These are phyloP conservation scores for Neocloeon triangulifer DNA, from an alignment of 1,140 invertebrate genomes.

Conservation along the genomic window DNA sequence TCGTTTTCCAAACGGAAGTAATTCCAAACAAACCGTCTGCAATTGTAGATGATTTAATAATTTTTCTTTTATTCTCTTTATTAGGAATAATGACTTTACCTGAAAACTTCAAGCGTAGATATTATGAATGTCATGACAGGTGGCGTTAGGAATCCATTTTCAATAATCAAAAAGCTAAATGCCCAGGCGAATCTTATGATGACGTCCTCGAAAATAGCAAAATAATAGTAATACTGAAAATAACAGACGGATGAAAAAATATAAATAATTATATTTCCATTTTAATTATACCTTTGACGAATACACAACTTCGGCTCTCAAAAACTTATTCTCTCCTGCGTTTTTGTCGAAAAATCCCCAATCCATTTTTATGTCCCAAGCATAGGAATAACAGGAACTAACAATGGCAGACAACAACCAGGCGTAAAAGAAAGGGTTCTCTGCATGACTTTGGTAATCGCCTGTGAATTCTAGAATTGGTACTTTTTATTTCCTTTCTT, in stretches of 20 bases:
- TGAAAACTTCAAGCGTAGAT: constrained; percentile 84
- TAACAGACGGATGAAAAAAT: constrained; percentile 6
- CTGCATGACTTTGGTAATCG: constrained; percentile 17
- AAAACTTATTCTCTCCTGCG: constrained; percentile 49
- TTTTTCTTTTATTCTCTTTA: too few species aligned
- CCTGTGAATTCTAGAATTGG: constrained; percentile 12
- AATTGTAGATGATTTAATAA: too few species aligned
- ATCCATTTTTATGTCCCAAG: constrained; percentile 85
- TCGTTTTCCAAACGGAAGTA: constrained; percentile 99
- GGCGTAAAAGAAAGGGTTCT: constrained; percentile 44
- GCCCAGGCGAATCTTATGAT: constrained; percentile 84
- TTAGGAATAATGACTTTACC: constrained; percentile 36
- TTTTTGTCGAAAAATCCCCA: constrained; percentile 69
- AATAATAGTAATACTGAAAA: constrained; percentile 22
- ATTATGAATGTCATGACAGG: constrained; percentile 79
- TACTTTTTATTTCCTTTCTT: too few species aligned
- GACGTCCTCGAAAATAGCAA: constrained; percentile 91
- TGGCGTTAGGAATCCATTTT: constrained; percentile 50
- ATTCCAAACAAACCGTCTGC: constrained; percentile 95
- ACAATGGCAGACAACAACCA: constrained; percentile 44
- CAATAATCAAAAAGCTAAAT: constrained; percentile 62
- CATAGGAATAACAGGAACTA: constrained; percentile 53
- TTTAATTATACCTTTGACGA: constrained; percentile 26
- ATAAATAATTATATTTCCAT: constrained; percentile 9
- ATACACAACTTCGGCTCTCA: constrained; percentile 42